These are phyloP conservation scores for Acleris emargana DNA, from an alignment of 2,888 invertebrate genomes.

Conservation along the genomic window DNA sequence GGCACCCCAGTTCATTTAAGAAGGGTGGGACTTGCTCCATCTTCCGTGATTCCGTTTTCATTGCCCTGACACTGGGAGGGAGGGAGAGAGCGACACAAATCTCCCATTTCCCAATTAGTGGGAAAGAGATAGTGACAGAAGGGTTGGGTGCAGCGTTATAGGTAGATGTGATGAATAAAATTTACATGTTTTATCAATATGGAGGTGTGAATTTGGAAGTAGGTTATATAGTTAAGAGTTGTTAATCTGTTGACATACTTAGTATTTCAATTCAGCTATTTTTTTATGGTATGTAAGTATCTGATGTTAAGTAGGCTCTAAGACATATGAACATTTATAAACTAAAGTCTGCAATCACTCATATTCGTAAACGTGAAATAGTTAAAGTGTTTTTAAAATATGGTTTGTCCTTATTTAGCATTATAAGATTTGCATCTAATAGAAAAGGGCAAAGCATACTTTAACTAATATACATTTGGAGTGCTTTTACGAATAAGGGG, in stretches of 20 bases:
- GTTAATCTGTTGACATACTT: neutral
- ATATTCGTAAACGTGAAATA: too few relatives aligned
- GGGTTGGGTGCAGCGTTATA: conserved; percentile 30
- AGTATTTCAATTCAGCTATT: too few relatives aligned
- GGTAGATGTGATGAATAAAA: conserved; percentile 35
- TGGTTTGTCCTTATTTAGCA: too few relatives aligned
- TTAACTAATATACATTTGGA: too few relatives aligned
- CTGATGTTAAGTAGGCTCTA: too few relatives aligned
- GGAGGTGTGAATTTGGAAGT: conserved; percentile 32
- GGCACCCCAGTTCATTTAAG: conserved; percentile 37
- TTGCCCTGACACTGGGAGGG: conserved; percentile 31
- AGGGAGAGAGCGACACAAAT: conserved; percentile 31
- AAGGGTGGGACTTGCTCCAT: conserved; percentile 36
- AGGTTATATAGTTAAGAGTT: conserved; percentile 12
- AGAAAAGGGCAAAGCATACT: too few relatives aligned
- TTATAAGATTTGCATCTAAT: too few relatives aligned
- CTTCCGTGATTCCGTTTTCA: conserved; percentile 37
- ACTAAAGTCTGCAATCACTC: too few relatives aligned
- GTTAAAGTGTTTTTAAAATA: too few relatives aligned
- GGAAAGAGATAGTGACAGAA: conserved; percentile 33
- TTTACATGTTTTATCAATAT: conserved; percentile 37
- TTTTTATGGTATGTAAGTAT: too few relatives aligned
- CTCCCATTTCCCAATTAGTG: conserved; percentile 34
- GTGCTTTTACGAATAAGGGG: too few relatives aligned
- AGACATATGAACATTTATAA: too few relatives aligned